Conservation (phyloP, 2,797 vertebrate genomes). For the Phrynocephalus guinanensis region DNA sequence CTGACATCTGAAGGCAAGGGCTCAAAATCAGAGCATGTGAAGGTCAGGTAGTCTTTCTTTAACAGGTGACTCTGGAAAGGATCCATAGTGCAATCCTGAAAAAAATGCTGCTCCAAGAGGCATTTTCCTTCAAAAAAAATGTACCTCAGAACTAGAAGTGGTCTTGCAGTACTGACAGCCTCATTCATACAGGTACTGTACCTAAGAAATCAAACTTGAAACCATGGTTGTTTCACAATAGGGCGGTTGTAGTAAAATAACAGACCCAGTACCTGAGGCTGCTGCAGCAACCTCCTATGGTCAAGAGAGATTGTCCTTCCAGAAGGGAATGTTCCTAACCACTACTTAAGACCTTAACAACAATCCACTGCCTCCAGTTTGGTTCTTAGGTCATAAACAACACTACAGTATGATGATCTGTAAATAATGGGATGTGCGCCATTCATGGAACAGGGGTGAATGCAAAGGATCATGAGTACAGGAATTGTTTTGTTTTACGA, state of each 20-base stretch:
- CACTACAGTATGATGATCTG: slow-evolving; percentile 73
- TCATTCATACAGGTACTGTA: slow-evolving; percentile 27
- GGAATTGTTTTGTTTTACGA: slow-evolving; percentile 56
- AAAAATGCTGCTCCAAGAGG: slow-evolving; percentile 46
- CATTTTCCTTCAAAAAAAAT: slow-evolving; percentile 53
- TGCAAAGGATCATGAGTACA: slow-evolving; percentile 60
- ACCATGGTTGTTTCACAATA: slow-evolving; percentile 8
- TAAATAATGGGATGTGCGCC: slow-evolving; percentile 64
- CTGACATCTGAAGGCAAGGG: slow-evolving; percentile 50
- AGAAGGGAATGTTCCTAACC: not conserved
- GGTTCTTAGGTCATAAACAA: slow-evolving; percentile 39
- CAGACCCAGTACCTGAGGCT: slow-evolving; percentile 32
- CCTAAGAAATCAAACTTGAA: slow-evolving; percentile 49
- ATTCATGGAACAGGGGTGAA: slow-evolving; percentile 62
- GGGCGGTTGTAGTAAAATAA: not conserved
- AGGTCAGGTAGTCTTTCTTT: slow-evolving; percentile 49
- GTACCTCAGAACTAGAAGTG: slow-evolving; percentile 53
- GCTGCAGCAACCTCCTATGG: slow-evolving; percentile 13
- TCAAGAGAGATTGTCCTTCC: slow-evolving; percentile 34
- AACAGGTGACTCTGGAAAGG: slow-evolving; percentile 33
- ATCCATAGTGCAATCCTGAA: slow-evolving; percentile 46
- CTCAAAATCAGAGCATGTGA: slow-evolving; percentile 52
- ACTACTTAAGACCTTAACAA: slow-evolving; percentile 5
- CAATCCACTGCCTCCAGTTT: slow-evolving; percentile 20
- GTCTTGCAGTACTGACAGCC: slow-evolving; percentile 39